Percentiles rank a stretch among this genome's conserved stretches.
These are phyloP conservation scores for Ctenochaetus hawaiiensis DNA, from an alignment of 2,797 vertebrate genomes.

Conservation along the genomic window DNA sequence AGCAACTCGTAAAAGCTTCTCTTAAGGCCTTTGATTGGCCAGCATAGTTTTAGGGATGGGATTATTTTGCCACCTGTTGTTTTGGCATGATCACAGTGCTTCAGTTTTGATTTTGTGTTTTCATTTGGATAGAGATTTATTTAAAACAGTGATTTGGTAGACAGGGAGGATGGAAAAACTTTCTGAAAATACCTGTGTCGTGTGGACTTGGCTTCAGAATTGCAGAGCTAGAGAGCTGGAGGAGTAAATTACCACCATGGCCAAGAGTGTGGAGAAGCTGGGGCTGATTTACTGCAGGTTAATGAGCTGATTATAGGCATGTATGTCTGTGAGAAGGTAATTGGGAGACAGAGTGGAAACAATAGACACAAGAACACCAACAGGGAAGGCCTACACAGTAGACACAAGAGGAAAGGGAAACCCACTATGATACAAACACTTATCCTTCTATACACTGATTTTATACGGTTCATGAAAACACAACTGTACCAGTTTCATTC, in stretches of 20 bases:
- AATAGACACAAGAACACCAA: neutral
- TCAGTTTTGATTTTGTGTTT: no score
- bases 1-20: no score
- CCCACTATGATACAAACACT: neutral
- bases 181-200: no score
- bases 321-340: neutral
- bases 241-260: neutral
- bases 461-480: conserved; percentile 28
- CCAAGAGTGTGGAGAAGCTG: neutral
- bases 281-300: neutral
- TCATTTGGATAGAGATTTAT: no score
- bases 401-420: no score
- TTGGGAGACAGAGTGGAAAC: neutral
- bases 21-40: no score
- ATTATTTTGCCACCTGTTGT: no score
- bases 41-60: no score
- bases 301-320: neutral
- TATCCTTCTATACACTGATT: conserved; percentile 29
- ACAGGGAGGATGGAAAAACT: no score
- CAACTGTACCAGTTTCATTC: conserved; percentile 38
- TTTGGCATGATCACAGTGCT: no score
- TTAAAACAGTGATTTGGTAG: no score
- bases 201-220: neutral
- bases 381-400: neutral
- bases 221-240: neutral